A percentile compares a stretch with the other conserved stretches of the same genome.
Evolutionary conservation across 2,113 vertebrate species (phyloP).

Genomic region (Cyprinus carpio): DNA sequence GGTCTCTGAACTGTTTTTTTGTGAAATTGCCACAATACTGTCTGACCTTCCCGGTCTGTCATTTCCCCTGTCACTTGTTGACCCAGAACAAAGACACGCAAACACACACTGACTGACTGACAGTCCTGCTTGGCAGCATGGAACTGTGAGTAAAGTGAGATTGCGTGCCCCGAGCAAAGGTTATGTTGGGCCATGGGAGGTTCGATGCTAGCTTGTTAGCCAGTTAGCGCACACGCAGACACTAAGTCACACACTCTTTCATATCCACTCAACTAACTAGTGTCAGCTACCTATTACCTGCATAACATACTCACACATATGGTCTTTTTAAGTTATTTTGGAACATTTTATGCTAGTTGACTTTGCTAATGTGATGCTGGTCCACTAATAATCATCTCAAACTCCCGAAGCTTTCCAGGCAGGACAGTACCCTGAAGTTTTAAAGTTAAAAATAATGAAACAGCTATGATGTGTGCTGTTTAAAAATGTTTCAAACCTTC

Average conservation of each 20-base stretch:
- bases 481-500: conserved; percentile 6
- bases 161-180: conserved; percentile 15
- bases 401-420: background rate
- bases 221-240: background rate
- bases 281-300: background rate
- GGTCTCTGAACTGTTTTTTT: background rate
- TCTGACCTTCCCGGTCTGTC: background rate
- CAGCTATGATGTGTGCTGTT: too few relatives aligned
- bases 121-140: background rate
- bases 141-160: background rate
- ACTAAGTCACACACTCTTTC: background rate
- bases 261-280: too few relatives aligned
- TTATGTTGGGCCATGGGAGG: conserved; percentile 7
- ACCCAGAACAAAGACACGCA: background rate
- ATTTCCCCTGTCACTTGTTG: background rate
- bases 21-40: background rate
- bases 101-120: background rate
- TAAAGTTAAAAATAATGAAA: background rate
- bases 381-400: background rate
- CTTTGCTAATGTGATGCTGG: background rate
- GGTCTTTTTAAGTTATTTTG: background rate
- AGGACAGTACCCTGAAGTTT: background rate
- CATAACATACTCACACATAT: background rate
- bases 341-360: background rate
- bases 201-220: background rate